A percentile compares a stretch with the other conserved stretches of the same genome.
Evolutionary conservation across 2,888 invertebrate genomes (phyloP).

Genomic region (Isotomurus palustris): DNA sequence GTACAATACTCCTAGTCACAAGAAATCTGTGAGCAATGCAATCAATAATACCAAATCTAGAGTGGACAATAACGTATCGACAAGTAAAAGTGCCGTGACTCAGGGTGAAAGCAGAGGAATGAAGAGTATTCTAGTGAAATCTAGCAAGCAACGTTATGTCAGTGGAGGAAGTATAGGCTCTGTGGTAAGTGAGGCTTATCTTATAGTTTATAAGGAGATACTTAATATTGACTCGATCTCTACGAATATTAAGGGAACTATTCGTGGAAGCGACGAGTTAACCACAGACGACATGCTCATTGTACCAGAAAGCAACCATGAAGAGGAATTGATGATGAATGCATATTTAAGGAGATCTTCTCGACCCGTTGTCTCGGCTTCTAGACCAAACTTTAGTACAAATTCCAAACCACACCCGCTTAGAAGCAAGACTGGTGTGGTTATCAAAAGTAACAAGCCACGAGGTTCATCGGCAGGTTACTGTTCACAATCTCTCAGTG

Average conservation of each 20-base stretch:
- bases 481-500: constrained; percentile 7
- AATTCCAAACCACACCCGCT: no score
- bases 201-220: not conserved
- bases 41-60: not conserved
- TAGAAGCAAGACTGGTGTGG: no score
- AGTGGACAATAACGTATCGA: not conserved
- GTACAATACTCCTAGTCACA: not conserved
- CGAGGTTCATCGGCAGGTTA: not conserved
- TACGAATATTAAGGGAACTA: constrained; percentile 32
- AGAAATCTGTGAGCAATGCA: not conserved
- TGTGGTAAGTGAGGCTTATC: constrained; percentile 9
- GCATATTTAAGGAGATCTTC: no score
- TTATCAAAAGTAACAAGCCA: not conserved
- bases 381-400: no score
- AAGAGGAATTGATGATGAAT: no score
- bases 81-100: not conserved
- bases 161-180: constrained; percentile 10
- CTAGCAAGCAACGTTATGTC: constrained; percentile 1
- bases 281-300: constrained; percentile 32
- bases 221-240: not conserved
- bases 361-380: no score
- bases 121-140: not conserved
- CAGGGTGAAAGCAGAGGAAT: not conserved
- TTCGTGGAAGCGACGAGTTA: constrained; percentile 44
- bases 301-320: no score